These are phyloP conservation scores for Pseudochaenichthys georgianus DNA, from an alignment of 2,797 vertebrate species.

Conservation along the genomic window DNA sequence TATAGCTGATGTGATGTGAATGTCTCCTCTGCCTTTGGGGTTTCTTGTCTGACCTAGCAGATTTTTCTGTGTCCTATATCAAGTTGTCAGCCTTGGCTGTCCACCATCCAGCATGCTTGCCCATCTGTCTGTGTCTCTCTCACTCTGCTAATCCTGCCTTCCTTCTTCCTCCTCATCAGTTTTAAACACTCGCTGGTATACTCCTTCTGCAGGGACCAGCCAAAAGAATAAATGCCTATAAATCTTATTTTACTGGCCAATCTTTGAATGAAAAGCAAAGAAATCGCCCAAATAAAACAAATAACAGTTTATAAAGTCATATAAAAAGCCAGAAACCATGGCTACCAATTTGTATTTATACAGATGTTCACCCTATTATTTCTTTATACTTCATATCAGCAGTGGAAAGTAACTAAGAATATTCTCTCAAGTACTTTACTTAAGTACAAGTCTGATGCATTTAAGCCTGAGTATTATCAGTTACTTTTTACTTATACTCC, in stretches of 20 bases:
- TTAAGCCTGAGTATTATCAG: no score
- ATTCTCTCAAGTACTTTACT: no score
- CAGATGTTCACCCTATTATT: no score
- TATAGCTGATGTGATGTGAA: slow-evolving; percentile 72
- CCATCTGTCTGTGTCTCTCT: slow-evolving; percentile 76
- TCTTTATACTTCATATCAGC: no score
- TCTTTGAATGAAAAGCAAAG: slow-evolving; percentile 1
- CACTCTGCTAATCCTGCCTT: slow-evolving; percentile 66
- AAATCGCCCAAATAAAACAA: slow-evolving; percentile 4
- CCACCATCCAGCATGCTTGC: slow-evolving; percentile 62
- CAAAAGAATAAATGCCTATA: slow-evolving; percentile 23
- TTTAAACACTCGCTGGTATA: slow-evolving; percentile 61
- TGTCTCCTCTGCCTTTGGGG: slow-evolving; percentile 56
- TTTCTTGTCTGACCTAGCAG: slow-evolving; percentile 68
- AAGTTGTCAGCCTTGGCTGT: slow-evolving; percentile 71
- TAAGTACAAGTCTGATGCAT: no score
- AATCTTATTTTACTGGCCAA: neutral
- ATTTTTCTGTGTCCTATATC: slow-evolving; percentile 69
- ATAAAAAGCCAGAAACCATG: neutral
- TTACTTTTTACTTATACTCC: no score
- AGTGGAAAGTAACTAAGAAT: no score
- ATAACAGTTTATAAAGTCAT: neutral
- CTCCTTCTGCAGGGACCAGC: slow-evolving; percentile 30
- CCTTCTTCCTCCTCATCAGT: slow-evolving; percentile 63
- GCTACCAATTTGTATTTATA: neutral